A percentile compares a stretch with the other conserved stretches of the same genome.
Conservation (phyloP, 2,113 vertebrate species). For the Nerophis lumbriciformis region DNA sequence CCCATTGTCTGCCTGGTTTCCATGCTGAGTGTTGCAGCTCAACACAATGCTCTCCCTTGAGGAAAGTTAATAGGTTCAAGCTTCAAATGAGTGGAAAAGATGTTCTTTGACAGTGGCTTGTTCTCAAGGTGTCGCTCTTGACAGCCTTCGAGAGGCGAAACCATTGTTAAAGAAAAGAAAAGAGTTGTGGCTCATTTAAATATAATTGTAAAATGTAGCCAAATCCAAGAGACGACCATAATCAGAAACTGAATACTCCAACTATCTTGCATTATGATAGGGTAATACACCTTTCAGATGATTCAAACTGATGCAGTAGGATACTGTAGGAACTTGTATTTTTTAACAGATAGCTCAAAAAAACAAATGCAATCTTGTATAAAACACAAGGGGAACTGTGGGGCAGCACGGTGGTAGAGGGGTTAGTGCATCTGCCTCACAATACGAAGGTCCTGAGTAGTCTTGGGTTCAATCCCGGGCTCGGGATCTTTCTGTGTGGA, state of each 20-base stretch:
- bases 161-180: conserved; percentile 21
- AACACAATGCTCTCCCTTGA: conserved; percentile 43
- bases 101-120: background rate
- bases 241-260: background rate
- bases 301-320: background rate
- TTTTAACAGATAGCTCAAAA: too few relatives aligned
- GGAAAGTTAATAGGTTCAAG: conserved; percentile 57
- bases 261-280: background rate
- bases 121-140: conserved; percentile 30
- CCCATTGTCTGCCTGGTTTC: conserved; percentile 69
- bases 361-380: too few relatives aligned
- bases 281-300: background rate
- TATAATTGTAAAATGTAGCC: conserved; percentile 1
- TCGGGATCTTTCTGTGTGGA: too few relatives aligned
- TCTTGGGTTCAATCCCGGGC: too few relatives aligned
- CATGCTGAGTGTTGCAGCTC: conserved; percentile 49
- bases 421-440: too few relatives aligned
- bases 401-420: too few relatives aligned
- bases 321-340: too few relatives aligned
- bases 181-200: conserved; percentile 13
- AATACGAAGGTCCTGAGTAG: too few relatives aligned
- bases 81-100: conserved; percentile 53
- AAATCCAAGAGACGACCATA: background rate
- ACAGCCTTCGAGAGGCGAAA: conserved; percentile 17
- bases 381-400: too few relatives aligned